Percentiles rank a stretch among this genome's conserved stretches.
phyloP scores from a whole-genome alignment of 2,113 vertebrate genomes.

The Oryzias melastigma region DNA sequence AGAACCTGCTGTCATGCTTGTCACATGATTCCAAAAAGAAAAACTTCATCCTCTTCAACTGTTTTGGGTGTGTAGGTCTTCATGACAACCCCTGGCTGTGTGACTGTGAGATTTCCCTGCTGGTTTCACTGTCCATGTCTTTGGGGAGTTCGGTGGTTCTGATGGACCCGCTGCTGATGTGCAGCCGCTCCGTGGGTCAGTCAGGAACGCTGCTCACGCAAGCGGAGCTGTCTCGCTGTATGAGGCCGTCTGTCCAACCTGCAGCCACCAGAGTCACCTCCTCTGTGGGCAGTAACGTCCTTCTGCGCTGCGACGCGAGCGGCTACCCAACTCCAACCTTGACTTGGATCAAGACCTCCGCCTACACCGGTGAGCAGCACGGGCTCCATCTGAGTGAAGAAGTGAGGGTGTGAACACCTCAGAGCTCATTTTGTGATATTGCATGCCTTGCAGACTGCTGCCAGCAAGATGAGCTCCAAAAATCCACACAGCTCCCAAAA shows the following conservation, averaged over 20 bases:
- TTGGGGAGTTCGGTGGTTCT: slow-evolving; percentile 77
- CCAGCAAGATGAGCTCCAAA: slow-evolving; percentile 32
- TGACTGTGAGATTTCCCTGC: slow-evolving; percentile 88
- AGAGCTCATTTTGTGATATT: slow-evolving; percentile 12
- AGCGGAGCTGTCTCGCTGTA: slow-evolving; percentile 81
- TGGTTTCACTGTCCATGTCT: slow-evolving; percentile 84
- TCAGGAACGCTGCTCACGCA: slow-evolving; percentile 82
- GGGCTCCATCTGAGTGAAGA: neutral
- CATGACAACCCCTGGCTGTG: slow-evolving; percentile 96
- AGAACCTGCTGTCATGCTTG: neutral
- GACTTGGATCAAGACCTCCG: slow-evolving; percentile 80
- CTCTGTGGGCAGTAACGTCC: slow-evolving; percentile 84
- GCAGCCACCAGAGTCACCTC: slow-evolving; percentile 88
- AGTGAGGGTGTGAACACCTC: neutral
- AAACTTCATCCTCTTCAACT: neutral
- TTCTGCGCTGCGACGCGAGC: slow-evolving; percentile 87
- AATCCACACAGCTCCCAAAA: slow-evolving; percentile 57
- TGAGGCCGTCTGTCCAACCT: slow-evolving; percentile 85
- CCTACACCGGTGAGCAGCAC: slow-evolving; percentile 78
- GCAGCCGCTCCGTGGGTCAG: slow-evolving; percentile 80
- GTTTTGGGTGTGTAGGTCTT: slow-evolving; percentile 75
- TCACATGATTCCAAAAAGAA: neutral
- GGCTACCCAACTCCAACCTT: slow-evolving; percentile 88
- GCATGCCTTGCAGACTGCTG: slow-evolving; percentile 64
- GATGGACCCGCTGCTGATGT: slow-evolving; percentile 83